A percentile compares a stretch with the other conserved stretches of the same genome.
phyloP scores from a whole-genome alignment of 2,113 vertebrate genomes.

The Numenius arquata region DNA sequence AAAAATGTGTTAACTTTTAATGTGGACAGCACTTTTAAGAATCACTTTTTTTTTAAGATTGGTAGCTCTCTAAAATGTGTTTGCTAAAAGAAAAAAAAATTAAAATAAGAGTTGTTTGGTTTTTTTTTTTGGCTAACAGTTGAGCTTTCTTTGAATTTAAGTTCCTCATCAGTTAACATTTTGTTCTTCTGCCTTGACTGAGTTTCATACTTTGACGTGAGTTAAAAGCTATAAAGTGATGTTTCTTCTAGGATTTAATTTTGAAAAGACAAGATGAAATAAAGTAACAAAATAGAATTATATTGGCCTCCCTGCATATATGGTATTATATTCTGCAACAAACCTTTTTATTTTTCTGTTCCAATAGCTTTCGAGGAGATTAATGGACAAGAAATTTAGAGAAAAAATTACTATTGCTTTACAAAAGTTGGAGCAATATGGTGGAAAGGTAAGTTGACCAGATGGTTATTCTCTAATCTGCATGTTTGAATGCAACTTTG shows the following conservation, averaged over 20 bases:
- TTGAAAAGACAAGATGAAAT: neutral
- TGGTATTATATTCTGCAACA: neutral
- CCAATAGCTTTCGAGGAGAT: constrained; percentile 77
- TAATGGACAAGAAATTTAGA: constrained; percentile 78
- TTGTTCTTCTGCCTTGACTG: neutral
- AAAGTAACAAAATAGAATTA: neutral
- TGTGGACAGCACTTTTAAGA: neutral
- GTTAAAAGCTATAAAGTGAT: neutral
- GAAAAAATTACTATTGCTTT: constrained; percentile 73
- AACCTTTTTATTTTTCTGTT: neutral
- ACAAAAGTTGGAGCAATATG: constrained; percentile 77
- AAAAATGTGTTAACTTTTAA: neutral
- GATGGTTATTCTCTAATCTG: neutral
- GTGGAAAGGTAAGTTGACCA: constrained; percentile 72
- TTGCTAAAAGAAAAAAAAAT: neutral
- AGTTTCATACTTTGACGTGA: neutral
- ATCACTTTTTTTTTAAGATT: neutral
- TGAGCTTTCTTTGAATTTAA: neutral
- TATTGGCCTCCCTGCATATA: neutral
- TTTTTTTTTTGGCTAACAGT: neutral
- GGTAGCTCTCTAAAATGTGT: neutral
- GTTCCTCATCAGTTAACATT: neutral
- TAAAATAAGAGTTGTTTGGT: no score
- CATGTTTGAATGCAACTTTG: neutral
- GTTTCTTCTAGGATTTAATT: neutral